These are phyloP conservation scores for Deilephila porcellus DNA, from an alignment of 2,888 invertebrate species.

Conservation along the genomic window DNA sequence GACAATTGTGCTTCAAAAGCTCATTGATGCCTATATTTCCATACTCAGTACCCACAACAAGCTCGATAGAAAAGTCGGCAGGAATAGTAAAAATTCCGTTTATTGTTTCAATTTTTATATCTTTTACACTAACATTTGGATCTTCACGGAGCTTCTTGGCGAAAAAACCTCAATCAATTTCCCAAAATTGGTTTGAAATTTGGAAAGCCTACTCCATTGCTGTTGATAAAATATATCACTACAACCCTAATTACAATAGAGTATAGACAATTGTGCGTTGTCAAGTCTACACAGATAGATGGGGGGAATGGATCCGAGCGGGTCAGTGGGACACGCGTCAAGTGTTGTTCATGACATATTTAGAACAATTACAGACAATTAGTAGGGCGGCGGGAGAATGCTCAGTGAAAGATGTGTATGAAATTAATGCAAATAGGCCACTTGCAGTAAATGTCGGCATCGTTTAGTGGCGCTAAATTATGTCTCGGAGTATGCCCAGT, in stretches of 20 bases:
- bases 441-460: constrained; percentile 6
- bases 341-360: constrained; percentile 37
- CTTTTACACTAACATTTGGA: too few relatives aligned
- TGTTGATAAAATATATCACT: constrained; percentile 13
- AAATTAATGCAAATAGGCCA: constrained; percentile 24
- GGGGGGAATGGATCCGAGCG: constrained; percentile 45
- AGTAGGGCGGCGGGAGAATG: constrained; percentile 29
- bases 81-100: too few relatives aligned
- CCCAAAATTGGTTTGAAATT: neutral
- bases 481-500: neutral
- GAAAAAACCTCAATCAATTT: neutral
- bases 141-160: too few relatives aligned
- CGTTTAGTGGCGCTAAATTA: neutral
- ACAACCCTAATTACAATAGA: constrained; percentile 28
- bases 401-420: constrained; percentile 29
- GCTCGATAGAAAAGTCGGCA: too few relatives aligned
- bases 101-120: too few relatives aligned
- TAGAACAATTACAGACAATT: constrained; percentile 32
- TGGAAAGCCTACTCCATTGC: neutral
- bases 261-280: constrained; percentile 64
- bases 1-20: too few relatives aligned
- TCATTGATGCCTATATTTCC: too few relatives aligned
- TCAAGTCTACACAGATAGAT: constrained; percentile 72
- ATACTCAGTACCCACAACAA: too few relatives aligned
- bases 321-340: constrained; percentile 62